A percentile compares a stretch with the other conserved stretches of the same genome.
phyloP scores from a whole-genome alignment of 2,888 invertebrate genomes.

The Oscheius sp. region DNA sequence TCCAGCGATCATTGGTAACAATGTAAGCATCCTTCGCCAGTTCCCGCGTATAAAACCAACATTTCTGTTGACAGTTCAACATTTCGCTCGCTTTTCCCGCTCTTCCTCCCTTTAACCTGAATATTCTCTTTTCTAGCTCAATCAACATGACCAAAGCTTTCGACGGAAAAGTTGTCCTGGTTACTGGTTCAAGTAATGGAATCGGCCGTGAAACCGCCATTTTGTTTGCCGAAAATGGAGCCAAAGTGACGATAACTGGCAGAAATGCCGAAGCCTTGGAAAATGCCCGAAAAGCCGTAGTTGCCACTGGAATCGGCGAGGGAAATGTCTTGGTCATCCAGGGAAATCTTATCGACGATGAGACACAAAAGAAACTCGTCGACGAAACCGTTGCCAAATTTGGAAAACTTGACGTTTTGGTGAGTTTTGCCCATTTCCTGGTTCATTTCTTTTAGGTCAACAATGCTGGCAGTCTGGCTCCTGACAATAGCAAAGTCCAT shows the following conservation, averaged over 20 bases:
- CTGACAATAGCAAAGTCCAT: constrained; percentile 19
- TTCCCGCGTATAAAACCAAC: constrained; percentile 9
- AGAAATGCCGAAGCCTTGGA: constrained; percentile 20
- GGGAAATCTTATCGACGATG: constrained; percentile 27
- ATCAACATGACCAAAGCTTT: constrained; percentile 10
- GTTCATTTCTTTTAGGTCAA: constrained; percentile 23
- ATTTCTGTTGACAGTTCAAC: background rate
- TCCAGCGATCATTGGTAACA: background rate
- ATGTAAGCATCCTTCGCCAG: background rate
- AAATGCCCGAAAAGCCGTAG: background rate
- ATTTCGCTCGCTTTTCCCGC: too few species aligned
- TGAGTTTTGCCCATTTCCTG: background rate
- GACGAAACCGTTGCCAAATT: constrained; percentile 34
- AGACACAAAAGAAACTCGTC: constrained; percentile 21
- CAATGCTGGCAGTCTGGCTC: constrained; percentile 33
- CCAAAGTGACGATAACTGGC: constrained; percentile 22
- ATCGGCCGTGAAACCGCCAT: constrained; percentile 24
- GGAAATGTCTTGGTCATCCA: constrained; percentile 6
- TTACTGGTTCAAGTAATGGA: constrained; percentile 28
- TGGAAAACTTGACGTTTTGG: constrained; percentile 26
- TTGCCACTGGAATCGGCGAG: background rate
- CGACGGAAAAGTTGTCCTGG: constrained; percentile 18
- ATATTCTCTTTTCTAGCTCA: background rate
- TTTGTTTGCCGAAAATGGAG: constrained; percentile 19
- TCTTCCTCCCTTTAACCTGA: background rate